Percentiles rank a stretch among this genome's conserved stretches.
Conservation (phyloP, 1,140 invertebrate genomes). For the Ptiloglossa arizonensis region DNA sequence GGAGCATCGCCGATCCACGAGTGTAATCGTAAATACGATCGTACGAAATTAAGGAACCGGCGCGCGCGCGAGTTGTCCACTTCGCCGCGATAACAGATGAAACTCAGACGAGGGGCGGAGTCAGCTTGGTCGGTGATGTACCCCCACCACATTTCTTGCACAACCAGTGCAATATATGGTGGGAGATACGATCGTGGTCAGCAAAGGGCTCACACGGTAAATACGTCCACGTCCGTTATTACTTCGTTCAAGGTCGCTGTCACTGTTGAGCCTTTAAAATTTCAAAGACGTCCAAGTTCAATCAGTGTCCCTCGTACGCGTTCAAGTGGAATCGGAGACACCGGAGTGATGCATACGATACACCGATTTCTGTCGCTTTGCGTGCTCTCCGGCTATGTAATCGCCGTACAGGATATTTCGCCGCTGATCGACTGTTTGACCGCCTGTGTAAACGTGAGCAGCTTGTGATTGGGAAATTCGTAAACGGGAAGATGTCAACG, state of each 20-base stretch:
- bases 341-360: not conserved
- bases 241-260: not conserved
- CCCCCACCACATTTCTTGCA: conserved; percentile 43
- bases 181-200: not conserved
- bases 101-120: not conserved
- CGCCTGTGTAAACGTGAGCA: not conserved
- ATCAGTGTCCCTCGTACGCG: not conserved
- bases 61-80: no score
- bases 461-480: no score
- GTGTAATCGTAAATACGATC: no score
- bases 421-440: not conserved
- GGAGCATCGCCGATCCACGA: no score
- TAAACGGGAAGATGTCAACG: no score
- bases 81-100: no score
- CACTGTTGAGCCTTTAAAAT: not conserved
- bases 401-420: not conserved
- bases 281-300: not conserved
- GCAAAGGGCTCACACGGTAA: conserved; percentile 21
- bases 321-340: not conserved
- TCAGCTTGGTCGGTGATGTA: not conserved
- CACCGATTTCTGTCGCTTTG: not conserved
- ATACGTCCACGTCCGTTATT: conserved; percentile 2
- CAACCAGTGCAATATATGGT: conserved; percentile 7
- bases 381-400: not conserved
- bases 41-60: no score